Percentiles rank a stretch among this genome's conserved stretches.
These are phyloP conservation scores for Misgurnus mizolepis DNA, from an alignment of 2,113 vertebrate genomes.

Conservation along the genomic window DNA sequence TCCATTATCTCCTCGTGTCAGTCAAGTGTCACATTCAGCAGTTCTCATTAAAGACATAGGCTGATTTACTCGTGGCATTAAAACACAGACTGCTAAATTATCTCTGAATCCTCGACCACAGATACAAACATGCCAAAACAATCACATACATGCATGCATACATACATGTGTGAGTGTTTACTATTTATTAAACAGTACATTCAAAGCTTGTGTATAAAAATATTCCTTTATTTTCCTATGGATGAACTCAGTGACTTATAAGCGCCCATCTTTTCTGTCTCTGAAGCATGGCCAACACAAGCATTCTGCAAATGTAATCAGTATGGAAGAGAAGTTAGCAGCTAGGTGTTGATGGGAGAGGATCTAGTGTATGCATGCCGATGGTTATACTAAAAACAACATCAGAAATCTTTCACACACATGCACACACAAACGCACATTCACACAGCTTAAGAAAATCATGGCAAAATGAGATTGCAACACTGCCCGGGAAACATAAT, in stretches of 20 bases:
- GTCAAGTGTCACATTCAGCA: constrained; percentile 62
- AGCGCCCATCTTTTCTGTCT: not conserved
- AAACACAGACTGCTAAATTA: constrained; percentile 63
- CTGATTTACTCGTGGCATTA: constrained; percentile 69
- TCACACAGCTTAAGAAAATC: not conserved
- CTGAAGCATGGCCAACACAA: not conserved
- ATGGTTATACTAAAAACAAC: constrained; percentile 20
- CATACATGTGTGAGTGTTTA: too few relatives aligned
- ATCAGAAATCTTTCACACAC: not conserved
- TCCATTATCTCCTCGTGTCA: constrained; percentile 49
- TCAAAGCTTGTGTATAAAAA: not conserved
- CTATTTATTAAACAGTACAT: not conserved
- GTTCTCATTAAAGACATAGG: constrained; percentile 67
- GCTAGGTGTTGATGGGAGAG: constrained; percentile 42
- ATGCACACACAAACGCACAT: not conserved
- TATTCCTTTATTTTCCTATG: not conserved
- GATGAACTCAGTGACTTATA: not conserved
- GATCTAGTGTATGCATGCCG: constrained; percentile 23
- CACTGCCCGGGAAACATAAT: constrained; percentile 20
- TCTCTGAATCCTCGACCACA: not conserved
- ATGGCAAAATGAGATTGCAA: constrained; percentile 1
- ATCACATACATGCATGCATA: not conserved
- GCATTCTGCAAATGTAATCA: constrained; percentile 34
- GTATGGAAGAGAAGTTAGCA: constrained; percentile 5
- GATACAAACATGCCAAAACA: not conserved